phyloP scores from a whole-genome alignment of 2,113 vertebrate genomes.

The Oxyura jamaicensis region DNA sequence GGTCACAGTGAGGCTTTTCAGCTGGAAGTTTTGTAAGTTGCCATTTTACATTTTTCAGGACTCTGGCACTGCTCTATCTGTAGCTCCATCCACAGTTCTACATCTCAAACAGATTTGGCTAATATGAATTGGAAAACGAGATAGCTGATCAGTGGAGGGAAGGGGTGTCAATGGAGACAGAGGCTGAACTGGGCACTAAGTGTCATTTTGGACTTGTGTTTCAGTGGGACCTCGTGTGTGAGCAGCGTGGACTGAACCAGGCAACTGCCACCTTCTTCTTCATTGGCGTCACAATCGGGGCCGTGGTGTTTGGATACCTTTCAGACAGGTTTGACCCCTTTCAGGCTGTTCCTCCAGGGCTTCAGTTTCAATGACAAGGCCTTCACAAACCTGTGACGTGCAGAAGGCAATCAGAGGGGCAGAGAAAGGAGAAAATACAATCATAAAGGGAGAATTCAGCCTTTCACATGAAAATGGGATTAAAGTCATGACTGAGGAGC shows the following conservation, averaged over 20 bases:
- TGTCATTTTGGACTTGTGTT: conserved; percentile 2
- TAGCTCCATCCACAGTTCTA: background rate
- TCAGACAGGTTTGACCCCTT: conserved; percentile 82
- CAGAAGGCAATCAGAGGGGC: background rate
- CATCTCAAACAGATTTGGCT: background rate
- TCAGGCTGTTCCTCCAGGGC: background rate
- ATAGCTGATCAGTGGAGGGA: fast-evolving
- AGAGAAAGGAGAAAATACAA: background rate
- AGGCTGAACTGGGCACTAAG: background rate
- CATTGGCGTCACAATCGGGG: conserved; percentile 84
- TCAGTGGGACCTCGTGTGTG: conserved; percentile 92
- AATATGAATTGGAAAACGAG: fast-evolving
- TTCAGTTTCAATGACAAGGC: background rate
- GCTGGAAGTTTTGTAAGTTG: background rate
- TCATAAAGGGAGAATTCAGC: background rate
- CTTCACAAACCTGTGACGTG: background rate
- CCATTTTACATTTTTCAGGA: background rate
- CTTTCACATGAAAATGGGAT: background rate
- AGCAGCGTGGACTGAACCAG: conserved; percentile 84
- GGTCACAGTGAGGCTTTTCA: background rate
- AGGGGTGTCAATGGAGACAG: background rate
- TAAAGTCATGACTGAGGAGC: background rate
- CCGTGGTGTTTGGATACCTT: conserved; percentile 83
- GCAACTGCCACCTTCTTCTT: conserved; percentile 87
- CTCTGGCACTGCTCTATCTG: fast-evolving